Evolutionary conservation across 1,140 invertebrate genomes (phyloP).

Genomic region (Drosophila ercepeae): DNA sequence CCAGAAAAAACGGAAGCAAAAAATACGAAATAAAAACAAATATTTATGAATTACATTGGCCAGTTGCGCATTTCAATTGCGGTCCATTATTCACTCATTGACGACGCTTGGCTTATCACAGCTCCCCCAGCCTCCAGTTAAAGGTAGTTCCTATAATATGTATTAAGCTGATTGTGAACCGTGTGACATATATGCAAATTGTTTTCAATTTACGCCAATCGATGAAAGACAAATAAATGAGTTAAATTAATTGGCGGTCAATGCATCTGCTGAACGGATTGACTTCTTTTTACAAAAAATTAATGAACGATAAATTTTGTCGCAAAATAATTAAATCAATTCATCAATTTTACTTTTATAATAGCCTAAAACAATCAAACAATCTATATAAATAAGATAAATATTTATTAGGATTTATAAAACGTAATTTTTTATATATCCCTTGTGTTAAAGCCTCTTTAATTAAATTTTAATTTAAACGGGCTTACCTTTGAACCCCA

Average conservation of each 20-base stretch:
- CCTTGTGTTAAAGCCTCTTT: neutral
- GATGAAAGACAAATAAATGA: conserved; percentile 53
- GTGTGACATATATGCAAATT: conserved; percentile 32
- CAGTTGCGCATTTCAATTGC: conserved; percentile 48
- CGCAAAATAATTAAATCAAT: too few species aligned
- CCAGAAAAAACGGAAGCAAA: conserved; percentile 1
- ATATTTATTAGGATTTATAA: too few species aligned
- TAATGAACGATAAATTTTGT: neutral
- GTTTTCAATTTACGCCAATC: conserved; percentile 43
- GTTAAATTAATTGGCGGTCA: conserved; percentile 55
- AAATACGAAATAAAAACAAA: conserved; percentile 33
- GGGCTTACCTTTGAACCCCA: neutral
- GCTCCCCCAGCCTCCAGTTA: neutral
- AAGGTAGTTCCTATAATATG: conserved; percentile 1
- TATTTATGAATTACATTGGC: conserved; percentile 52
- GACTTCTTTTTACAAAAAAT: conserved; percentile 7
- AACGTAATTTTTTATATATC: too few species aligned
- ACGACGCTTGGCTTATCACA: neutral
- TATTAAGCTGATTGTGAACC: conserved; percentile 26
- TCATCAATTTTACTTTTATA: too few species aligned
- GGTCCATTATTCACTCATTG: conserved; percentile 15
- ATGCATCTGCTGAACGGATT: conserved; percentile 10
- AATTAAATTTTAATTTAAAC: neutral
- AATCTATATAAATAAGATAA: too few species aligned
- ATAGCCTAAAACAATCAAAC: too few species aligned